phyloP scores from a whole-genome alignment of 2,888 invertebrate genomes.

The Dryococelus australis region DNA sequence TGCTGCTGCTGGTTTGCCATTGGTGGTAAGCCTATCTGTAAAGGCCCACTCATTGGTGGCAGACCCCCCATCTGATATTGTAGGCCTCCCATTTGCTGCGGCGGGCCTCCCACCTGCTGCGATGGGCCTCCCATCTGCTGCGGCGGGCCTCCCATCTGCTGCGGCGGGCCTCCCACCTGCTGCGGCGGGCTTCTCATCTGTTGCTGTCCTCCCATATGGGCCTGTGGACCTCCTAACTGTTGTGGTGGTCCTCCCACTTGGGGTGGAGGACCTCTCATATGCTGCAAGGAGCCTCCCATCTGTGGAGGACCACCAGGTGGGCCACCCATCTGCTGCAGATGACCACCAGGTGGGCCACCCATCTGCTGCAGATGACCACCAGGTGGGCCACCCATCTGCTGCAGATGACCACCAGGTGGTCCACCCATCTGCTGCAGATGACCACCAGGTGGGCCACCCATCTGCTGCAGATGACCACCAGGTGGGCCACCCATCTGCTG shows the following conservation, averaged over 20 bases:
- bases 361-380: constrained; percentile 45
- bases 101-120: background rate
- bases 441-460: constrained; percentile 26
- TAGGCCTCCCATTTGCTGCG: constrained; percentile 41
- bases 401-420: constrained; percentile 55
- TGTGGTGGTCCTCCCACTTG: background rate
- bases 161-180: background rate
- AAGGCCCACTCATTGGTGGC: constrained; percentile 32
- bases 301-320: background rate
- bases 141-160: constrained; percentile 17
- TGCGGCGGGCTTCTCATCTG: constrained; percentile 26
- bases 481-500: constrained; percentile 32
- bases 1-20: constrained; percentile 40
- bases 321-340: constrained; percentile 34
- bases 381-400: constrained; percentile 53
- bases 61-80: constrained; percentile 7
- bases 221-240: background rate
- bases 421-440: constrained; percentile 34
- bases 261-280: background rate
- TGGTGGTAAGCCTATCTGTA: constrained; percentile 35
- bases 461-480: constrained; percentile 30
- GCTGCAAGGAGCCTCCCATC: background rate
- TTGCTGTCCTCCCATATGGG: background rate
- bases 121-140: constrained; percentile 26
- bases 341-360: background rate